phyloP scores from a whole-genome alignment of 2,797 vertebrate species.

The Channa striata region DNA sequence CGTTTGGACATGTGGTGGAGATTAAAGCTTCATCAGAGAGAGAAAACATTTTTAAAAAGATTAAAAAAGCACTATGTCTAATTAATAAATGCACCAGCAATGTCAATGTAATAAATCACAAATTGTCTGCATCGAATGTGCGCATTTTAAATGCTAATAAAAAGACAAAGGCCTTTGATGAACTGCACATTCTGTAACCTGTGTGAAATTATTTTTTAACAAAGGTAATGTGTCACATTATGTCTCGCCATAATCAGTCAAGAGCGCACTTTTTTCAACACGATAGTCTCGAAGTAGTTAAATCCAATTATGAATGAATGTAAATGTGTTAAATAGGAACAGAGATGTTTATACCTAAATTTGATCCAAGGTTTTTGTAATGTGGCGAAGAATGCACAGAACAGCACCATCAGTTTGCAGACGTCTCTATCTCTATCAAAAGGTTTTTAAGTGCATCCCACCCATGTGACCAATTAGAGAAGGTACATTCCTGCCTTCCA shows the following conservation, averaged over 20 bases:
- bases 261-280: background rate
- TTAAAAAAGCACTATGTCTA: slow-evolving; percentile 84
- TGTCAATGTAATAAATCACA: slow-evolving; percentile 33
- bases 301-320: no score
- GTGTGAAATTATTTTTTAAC: slow-evolving; percentile 14
- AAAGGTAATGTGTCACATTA: slow-evolving; percentile 7
- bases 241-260: slow-evolving; percentile 21
- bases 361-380: no score
- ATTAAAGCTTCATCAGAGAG: slow-evolving; percentile 76
- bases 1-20: slow-evolving; percentile 80
- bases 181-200: slow-evolving; percentile 29
- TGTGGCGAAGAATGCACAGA: no score
- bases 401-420: no score
- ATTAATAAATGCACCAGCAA: slow-evolving; percentile 75
- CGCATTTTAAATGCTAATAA: slow-evolving; percentile 24
- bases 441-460: no score
- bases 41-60: slow-evolving; percentile 74
- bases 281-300: no score
- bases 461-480: no score
- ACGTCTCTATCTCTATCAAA: no score
- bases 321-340: no score
- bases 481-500: no score
- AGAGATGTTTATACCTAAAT: no score
- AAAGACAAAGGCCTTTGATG: slow-evolving; percentile 39
- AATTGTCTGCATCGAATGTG: slow-evolving; percentile 25